phyloP scores from a whole-genome alignment of 1,140 invertebrate species.

The Oncopodura yosiiana region DNA sequence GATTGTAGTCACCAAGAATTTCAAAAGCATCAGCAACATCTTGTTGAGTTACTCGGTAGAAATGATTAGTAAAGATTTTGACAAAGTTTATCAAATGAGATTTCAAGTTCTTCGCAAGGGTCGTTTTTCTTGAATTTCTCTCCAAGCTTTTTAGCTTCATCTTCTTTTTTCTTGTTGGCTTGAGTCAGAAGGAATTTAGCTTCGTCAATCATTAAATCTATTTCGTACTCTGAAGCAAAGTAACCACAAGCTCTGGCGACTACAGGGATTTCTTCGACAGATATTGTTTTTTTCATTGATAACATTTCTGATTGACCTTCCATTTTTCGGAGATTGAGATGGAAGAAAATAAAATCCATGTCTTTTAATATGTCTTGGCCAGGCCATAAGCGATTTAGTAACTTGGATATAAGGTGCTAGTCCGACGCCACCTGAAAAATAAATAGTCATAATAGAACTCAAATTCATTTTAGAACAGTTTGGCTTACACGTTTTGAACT shows the following conservation, averaged over 20 bases:
- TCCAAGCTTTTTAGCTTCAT: background rate
- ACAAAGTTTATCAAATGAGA: conserved; percentile 61
- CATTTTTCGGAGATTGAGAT: conserved; percentile 57
- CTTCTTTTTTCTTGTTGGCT: no score
- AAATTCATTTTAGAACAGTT: no score
- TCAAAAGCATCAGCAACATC: conserved; percentile 34
- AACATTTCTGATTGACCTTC: conserved; percentile 51
- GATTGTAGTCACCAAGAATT: conserved; percentile 33
- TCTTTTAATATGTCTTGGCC: conserved; percentile 15
- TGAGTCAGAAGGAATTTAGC: conserved; percentile 50
- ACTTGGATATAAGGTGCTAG: conserved; percentile 50
- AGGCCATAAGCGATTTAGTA: conserved; percentile 43
- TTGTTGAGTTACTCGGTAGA: conserved; percentile 41
- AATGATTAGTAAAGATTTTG: conserved; percentile 60
- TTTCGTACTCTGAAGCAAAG: conserved; percentile 62
- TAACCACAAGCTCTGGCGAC: conserved; percentile 62
- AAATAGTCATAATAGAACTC: no score
- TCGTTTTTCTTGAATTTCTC: conserved; percentile 36
- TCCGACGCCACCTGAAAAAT: conserved; percentile 45
- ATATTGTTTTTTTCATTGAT: conserved; percentile 48
- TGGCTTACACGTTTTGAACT: no score
- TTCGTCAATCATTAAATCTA: conserved; percentile 57
- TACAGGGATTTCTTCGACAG: conserved; percentile 55
- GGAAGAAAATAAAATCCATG: conserved; percentile 19
- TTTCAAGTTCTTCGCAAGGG: conserved; percentile 45